A percentile compares a stretch with the other conserved stretches of the same genome.
Evolutionary conservation across 2,113 vertebrate species (phyloP).

Genomic region (Plestiodon gilberti): DNA sequence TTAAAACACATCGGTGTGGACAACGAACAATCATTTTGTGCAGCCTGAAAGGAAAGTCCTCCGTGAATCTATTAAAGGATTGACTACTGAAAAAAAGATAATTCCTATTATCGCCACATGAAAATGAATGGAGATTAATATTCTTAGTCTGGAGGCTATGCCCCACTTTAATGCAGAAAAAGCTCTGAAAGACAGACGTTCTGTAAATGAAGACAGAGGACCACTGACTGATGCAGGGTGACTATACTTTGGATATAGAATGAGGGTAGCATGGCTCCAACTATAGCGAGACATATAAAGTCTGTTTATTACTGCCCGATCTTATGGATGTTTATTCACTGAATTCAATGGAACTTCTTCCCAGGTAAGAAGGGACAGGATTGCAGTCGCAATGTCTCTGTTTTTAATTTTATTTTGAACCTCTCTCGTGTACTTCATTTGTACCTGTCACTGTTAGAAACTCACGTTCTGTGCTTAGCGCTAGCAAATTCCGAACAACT

Average conservation of each 20-base stretch:
- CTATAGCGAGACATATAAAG: neutral
- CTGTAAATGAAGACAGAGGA: conserved; percentile 48
- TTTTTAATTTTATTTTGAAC: neutral
- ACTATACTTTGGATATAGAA: conserved; percentile 22
- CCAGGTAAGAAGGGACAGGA: neutral
- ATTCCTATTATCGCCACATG: conserved; percentile 36
- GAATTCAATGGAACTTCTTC: neutral
- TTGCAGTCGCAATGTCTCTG: neutral
- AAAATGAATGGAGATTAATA: conserved; percentile 52
- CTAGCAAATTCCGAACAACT: conserved; percentile 53
- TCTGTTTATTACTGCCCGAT: neutral
- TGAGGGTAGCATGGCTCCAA: neutral
- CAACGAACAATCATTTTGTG: conserved; percentile 20
- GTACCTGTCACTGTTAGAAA: neutral
- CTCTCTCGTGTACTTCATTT: neutral
- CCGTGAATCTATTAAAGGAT: conserved; percentile 44
- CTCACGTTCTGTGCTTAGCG: neutral
- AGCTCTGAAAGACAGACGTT: conserved; percentile 34
- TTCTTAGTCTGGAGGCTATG: conserved; percentile 32
- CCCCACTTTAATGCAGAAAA: conserved; percentile 51
- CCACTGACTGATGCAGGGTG: conserved; percentile 38
- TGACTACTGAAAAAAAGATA: conserved; percentile 42
- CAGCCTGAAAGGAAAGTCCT: conserved; percentile 41
- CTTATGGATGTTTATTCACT: neutral
- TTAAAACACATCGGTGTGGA: conserved; percentile 25